Percentiles rank a stretch among this genome's conserved stretches.
phyloP scores from a whole-genome alignment of 2,888 invertebrate species.

The Cosmia pyralina region DNA sequence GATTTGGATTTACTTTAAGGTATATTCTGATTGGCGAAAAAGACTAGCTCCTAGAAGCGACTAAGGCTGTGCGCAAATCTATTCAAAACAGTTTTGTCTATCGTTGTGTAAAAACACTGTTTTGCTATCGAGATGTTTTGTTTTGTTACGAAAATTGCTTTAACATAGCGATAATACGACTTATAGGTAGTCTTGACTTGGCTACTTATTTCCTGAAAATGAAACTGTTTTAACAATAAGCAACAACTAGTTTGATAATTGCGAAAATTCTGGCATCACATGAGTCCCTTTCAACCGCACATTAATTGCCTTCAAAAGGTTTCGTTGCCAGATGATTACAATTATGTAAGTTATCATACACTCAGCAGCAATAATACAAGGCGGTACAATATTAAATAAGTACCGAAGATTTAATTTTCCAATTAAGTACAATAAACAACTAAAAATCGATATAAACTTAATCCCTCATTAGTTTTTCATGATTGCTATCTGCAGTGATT shows the following conservation, averaged over 20 bases:
- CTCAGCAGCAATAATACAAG: not conserved
- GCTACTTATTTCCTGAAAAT: not conserved
- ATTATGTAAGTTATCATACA: not conserved
- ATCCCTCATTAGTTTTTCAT: slow-evolving; percentile 46
- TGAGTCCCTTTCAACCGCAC: not conserved
- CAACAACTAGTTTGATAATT: not conserved
- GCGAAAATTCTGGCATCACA: not conserved
- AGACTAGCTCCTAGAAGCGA: not conserved
- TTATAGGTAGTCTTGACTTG: not conserved
- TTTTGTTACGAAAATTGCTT: not conserved
- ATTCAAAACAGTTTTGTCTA: not conserved
- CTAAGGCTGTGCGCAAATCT: not conserved
- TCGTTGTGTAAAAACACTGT: not conserved
- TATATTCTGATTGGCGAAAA: not conserved
- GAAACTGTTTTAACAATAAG: not conserved
- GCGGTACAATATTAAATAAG: slow-evolving; percentile 8
- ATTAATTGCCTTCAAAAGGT: not conserved
- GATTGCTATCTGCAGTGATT: slow-evolving; percentile 69
- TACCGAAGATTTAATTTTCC: slow-evolving; percentile 11
- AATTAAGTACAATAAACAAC: slow-evolving; percentile 32
- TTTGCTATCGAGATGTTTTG: not conserved
- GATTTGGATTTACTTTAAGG: not conserved
- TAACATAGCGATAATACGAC: not conserved
- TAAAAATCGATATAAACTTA: slow-evolving; percentile 43
- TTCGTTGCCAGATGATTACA: not conserved